phyloP scores from a whole-genome alignment of 2,888 invertebrate species.

The Gerris lacustris region DNA sequence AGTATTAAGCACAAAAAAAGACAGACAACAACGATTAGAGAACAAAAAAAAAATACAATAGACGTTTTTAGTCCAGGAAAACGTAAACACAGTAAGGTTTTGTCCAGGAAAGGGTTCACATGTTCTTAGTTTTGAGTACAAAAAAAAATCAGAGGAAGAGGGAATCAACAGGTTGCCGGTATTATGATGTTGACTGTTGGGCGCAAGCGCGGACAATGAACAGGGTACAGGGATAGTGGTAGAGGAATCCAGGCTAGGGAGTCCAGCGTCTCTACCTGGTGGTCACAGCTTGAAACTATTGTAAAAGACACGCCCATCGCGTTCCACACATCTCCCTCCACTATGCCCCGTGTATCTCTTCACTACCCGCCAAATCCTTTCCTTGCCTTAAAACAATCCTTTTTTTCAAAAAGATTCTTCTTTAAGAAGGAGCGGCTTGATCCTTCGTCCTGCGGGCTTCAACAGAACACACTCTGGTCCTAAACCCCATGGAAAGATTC shows the following conservation, averaged over 20 bases:
- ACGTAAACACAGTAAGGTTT: neutral
- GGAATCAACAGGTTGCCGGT: conserved; percentile 3
- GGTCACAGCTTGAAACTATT: neutral
- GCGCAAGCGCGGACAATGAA: conserved; percentile 5
- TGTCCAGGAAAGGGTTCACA: too few relatives aligned
- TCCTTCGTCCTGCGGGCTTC: too few relatives aligned
- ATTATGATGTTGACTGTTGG: neutral
- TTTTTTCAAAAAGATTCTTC: too few relatives aligned
- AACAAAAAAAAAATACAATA: neutral
- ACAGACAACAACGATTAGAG: neutral
- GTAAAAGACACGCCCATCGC: neutral
- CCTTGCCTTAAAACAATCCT: neutral
- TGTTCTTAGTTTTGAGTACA: neutral
- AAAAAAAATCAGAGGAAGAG: neutral
- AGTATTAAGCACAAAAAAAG: neutral
- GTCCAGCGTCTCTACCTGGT: neutral
- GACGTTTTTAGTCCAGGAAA: neutral
- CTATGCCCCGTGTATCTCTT: too few relatives aligned
- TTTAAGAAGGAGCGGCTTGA: too few relatives aligned
- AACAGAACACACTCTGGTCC: too few relatives aligned
- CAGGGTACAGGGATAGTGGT: neutral
- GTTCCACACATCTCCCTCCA: neutral
- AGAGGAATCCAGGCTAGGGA: neutral
- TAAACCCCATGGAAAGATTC: too few relatives aligned
- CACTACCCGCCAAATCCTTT: neutral